Conservation (phyloP, 1,140 invertebrate genomes). For the Ips typographus region DNA sequence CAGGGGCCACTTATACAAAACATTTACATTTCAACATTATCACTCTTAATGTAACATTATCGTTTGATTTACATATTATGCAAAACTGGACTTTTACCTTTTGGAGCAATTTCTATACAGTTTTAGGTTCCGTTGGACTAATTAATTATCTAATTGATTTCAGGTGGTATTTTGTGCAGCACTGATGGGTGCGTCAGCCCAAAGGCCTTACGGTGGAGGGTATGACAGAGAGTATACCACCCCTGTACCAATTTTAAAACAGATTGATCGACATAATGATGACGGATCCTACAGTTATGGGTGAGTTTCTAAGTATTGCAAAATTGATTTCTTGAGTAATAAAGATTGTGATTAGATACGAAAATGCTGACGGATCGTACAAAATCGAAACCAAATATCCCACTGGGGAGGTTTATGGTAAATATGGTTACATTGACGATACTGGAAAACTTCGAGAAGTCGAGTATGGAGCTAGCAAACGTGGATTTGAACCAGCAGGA, state of each 20-base stretch:
- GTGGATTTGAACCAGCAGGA: constrained; percentile 75
- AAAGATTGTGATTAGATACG: constrained; percentile 57
- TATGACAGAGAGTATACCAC: constrained; percentile 54
- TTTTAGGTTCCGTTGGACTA: too few relatives aligned
- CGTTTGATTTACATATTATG: too few relatives aligned
- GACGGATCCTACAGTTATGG: constrained; percentile 86
- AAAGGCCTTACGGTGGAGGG: constrained; percentile 37
- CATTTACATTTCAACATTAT: background rate
- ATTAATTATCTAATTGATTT: constrained; percentile 29
- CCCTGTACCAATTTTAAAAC: constrained; percentile 69
- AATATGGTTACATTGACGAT: constrained; percentile 81
- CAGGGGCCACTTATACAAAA: constrained; percentile 18
- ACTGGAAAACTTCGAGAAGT: constrained; percentile 68
- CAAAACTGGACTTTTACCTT: too few relatives aligned
- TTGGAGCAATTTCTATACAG: too few relatives aligned
- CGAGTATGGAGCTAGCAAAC: constrained; percentile 74
- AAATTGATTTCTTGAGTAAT: background rate
- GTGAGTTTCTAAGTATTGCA: background rate
- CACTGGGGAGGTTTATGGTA: constrained; percentile 78
- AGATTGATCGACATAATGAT: constrained; percentile 76
- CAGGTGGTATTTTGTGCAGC: constrained; percentile 45
- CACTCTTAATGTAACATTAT: too few relatives aligned
- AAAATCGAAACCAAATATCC: constrained; percentile 88
- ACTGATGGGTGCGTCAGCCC: constrained; percentile 40
- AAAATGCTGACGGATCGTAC: constrained; percentile 86